Conservation (phyloP, 1,140 invertebrate genomes). For the Eubasilissa regina region DNA sequence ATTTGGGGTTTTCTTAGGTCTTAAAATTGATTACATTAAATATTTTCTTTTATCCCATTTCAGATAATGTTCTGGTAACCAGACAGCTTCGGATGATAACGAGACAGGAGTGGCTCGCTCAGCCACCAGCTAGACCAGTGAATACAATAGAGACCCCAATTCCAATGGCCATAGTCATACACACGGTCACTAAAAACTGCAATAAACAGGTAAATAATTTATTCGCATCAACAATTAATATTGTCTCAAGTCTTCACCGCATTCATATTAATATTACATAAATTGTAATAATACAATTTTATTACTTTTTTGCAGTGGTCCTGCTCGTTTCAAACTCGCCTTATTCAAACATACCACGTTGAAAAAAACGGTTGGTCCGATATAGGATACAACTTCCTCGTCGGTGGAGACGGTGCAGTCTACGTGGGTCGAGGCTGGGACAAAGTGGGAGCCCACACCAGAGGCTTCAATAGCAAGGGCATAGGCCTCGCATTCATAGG, state of each 20-base stretch:
- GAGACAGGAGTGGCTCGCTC: constrained; percentile 75
- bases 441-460: constrained; percentile 77
- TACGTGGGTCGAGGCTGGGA: constrained; percentile 82
- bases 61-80: constrained; percentile 64
- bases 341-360: constrained; percentile 83
- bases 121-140: constrained; percentile 69
- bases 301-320: constrained; percentile 67
- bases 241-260: too few species aligned
- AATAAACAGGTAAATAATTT: constrained; percentile 68
- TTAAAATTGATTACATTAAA: too few species aligned
- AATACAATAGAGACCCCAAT: constrained; percentile 67
- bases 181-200: constrained; percentile 72
- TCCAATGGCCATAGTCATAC: constrained; percentile 72
- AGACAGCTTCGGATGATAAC: constrained; percentile 66
- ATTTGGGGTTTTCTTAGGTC: too few species aligned
- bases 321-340: constrained; percentile 70
- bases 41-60: neutral
- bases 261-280: too few species aligned
- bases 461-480: constrained; percentile 76
- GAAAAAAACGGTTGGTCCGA: constrained; percentile 73
- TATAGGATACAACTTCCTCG: constrained; percentile 82
- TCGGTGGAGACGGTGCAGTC: constrained; percentile 81
- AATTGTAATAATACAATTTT: too few species aligned
- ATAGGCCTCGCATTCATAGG: constrained; percentile 82
- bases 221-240: too few species aligned